Percentiles rank a stretch among this genome's conserved stretches.
phyloP scores from a whole-genome alignment of 2,888 invertebrate genomes.

The Apodemia zela region DNA sequence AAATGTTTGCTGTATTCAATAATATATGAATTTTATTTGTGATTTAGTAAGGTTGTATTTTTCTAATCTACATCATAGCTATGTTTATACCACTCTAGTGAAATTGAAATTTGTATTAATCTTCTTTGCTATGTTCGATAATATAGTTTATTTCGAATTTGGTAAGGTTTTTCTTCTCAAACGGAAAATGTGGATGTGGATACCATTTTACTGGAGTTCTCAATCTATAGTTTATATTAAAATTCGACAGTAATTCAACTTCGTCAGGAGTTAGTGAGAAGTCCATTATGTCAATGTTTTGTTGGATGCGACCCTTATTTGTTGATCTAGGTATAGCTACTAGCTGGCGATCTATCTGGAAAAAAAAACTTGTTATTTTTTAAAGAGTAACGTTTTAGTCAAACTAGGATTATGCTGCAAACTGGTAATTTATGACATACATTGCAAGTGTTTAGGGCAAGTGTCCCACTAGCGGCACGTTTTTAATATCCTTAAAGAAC shows the following conservation, averaged over 20 bases:
- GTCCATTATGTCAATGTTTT: slow-evolving; percentile 80
- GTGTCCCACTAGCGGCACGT: too few species aligned
- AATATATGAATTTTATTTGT: too few species aligned
- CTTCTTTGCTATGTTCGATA: slow-evolving; percentile 45
- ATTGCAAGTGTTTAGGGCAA: too few species aligned
- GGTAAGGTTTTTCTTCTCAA: slow-evolving; percentile 62
- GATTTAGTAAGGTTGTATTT: too few species aligned
- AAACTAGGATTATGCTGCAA: too few species aligned
- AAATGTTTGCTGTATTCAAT: too few species aligned
- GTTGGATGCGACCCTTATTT: slow-evolving; percentile 73
- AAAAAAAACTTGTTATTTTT: slow-evolving; percentile 26
- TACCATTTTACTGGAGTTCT: slow-evolving; percentile 65
- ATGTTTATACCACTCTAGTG: too few species aligned
- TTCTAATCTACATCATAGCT: too few species aligned
- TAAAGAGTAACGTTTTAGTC: too few species aligned
- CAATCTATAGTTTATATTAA: slow-evolving; percentile 65
- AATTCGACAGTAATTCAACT: slow-evolving; percentile 70
- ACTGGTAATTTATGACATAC: too few species aligned
- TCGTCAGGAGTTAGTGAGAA: slow-evolving; percentile 76
- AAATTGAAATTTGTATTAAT: too few species aligned
- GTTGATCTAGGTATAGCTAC: slow-evolving; percentile 82
- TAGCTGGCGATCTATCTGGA: slow-evolving; percentile 75
- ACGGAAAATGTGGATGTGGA: slow-evolving; percentile 61
- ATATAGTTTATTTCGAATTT: slow-evolving; percentile 51
- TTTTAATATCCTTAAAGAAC: too few species aligned